Evolutionary conservation across 1,140 invertebrate genomes (phyloP).

Genomic region (Drosophila busckii): DNA sequence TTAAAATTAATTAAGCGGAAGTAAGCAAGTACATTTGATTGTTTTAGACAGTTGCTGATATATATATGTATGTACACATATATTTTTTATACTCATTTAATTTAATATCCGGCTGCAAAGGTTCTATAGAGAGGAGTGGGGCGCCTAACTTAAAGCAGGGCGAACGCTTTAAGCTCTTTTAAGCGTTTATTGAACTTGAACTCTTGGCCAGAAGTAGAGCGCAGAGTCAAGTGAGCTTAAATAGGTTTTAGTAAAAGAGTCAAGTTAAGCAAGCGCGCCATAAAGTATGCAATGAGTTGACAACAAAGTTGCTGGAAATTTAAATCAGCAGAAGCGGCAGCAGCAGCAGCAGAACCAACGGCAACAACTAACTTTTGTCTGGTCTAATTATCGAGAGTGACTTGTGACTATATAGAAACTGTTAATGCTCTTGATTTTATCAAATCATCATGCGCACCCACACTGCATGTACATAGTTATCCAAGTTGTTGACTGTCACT

Average conservation of each 20-base stretch:
- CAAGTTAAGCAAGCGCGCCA: constrained; percentile 1
- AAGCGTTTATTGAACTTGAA: too few species aligned
- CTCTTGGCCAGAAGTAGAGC: too few species aligned
- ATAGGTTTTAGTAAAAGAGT: too few species aligned
- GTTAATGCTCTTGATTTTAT: constrained; percentile 23
- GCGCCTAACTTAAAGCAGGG: constrained; percentile 11
- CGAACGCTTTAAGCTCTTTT: too few species aligned
- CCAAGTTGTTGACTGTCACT: constrained; percentile 47
- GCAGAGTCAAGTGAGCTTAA: too few species aligned
- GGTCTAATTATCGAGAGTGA: constrained; percentile 69
- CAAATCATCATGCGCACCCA: constrained; percentile 46
- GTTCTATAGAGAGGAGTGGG: neutral
- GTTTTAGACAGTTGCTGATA: constrained; percentile 68
- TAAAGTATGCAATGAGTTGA: constrained; percentile 33
- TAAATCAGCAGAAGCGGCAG: constrained; percentile 29
- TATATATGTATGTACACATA: constrained; percentile 22
- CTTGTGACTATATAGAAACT: constrained; percentile 40
- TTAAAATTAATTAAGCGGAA: constrained; percentile 75
- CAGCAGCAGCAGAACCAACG: constrained; percentile 19
- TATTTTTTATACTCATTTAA: constrained; percentile 40
- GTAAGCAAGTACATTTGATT: constrained; percentile 68
- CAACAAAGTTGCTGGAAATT: constrained; percentile 21
- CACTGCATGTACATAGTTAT: constrained; percentile 21
- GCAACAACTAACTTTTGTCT: constrained; percentile 21
- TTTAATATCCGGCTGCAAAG: constrained; percentile 47